Evolutionary conservation across 2,797 vertebrate genomes (phyloP).

Genomic region (Okamejei kenojei): DNA sequence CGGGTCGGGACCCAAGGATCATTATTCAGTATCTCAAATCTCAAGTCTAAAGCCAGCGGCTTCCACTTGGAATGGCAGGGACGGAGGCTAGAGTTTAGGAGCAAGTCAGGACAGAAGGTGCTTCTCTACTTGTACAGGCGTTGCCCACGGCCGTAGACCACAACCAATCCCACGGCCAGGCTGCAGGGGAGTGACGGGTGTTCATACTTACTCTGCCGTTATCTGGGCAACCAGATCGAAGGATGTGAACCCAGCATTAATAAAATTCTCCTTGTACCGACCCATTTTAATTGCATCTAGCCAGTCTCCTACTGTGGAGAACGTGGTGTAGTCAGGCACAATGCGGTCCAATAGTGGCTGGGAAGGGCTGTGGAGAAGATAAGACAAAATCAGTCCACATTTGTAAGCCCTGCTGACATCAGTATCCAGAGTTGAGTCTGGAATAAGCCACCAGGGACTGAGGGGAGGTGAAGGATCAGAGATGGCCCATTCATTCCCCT

Average conservation of each 20-base stretch:
- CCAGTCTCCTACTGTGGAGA: slow-evolving; percentile 97
- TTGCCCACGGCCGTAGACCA: neutral
- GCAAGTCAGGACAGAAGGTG: neutral
- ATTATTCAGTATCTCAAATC: neutral
- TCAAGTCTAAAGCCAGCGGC: neutral
- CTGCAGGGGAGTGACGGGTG: neutral
- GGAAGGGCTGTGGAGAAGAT: slow-evolving; percentile 71
- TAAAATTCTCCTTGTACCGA: slow-evolving; percentile 93
- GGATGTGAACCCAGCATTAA: slow-evolving; percentile 92
- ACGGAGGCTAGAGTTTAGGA: neutral
- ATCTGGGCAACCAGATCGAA: slow-evolving; percentile 98
- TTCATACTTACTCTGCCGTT: slow-evolving; percentile 72
- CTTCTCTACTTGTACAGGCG: neutral
- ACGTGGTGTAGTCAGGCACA: slow-evolving; percentile 95
- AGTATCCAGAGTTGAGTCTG: slow-evolving; percentile 24
- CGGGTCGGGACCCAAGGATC: too few relatives aligned
- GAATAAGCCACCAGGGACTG: slow-evolving; percentile 27
- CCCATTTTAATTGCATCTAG: slow-evolving; percentile 99
- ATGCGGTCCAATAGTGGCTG: slow-evolving; percentile 95
- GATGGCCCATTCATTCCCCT: neutral
- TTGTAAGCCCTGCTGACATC: slow-evolving; percentile 31
- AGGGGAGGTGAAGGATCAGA: neutral
- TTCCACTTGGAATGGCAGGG: neutral
- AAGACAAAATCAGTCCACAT: slow-evolving; percentile 43
- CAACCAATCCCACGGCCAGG: neutral